Evolutionary conservation across 2,797 vertebrate genomes (phyloP), one percentile per base, ranked within the genome.

Genomic region (Orientallactaga sibirica): DNA sequence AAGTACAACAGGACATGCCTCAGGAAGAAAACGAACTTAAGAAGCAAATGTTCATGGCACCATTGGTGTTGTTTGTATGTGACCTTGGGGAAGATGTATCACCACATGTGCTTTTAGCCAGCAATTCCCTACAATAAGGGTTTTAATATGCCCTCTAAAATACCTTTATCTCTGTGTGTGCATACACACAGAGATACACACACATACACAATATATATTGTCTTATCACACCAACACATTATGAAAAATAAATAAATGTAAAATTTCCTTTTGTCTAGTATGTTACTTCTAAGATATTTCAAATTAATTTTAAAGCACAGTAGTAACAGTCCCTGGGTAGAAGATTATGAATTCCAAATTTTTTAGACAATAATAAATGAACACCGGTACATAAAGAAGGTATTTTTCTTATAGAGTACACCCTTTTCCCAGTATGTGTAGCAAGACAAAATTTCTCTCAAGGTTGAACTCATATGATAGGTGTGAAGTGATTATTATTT

Each of bases 381-480:
- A 74, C 1, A 8, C 0, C 0, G 20, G 24, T 25, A 33, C 0
- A 68, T 94, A 91, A 29, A 52, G 76, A 80, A 73, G 12, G 55
- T 62, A n/a, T 62, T 3, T 43, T 52, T 84, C 79, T 41, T 20
- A 68, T 41, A 82, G 2, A 88, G 2, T 68, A 5, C 2, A 24
- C n/a, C 10, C 77, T 80, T 24, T 6, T 22, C 62, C 24, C 18
- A 91, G 4, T 6, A 48, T 12, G 0, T 52, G 25, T 71, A 92
- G 11, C 2, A 95, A 19, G 19, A 24, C 41, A 52, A 70, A 55
- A 3, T 52, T 81, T 75, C 7, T 92, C 43, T 88, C 12, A 93
- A 87, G 71, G 41, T 52, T 95, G 82, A 93, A 89, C 80, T 94
- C 95, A 96, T 67, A 92, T 95, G 96, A 87, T 18, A 29, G 55